Evolutionary conservation across 2,113 vertebrate genomes (phyloP).

Genomic region (Garra rufa): DNA sequence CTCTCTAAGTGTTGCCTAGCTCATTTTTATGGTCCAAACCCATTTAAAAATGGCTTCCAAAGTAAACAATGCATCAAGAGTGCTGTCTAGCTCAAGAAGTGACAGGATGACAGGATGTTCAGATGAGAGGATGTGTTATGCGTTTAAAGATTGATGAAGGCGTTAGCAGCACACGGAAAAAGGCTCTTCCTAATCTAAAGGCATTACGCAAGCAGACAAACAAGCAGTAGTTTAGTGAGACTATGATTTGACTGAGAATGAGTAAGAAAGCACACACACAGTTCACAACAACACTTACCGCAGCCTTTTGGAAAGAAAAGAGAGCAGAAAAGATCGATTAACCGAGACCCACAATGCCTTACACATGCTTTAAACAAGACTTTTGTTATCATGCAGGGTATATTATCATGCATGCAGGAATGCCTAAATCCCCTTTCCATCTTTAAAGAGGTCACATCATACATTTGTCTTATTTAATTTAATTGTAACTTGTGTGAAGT

Average conservation of each 20-base stretch:
- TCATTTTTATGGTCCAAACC: slow-evolving; percentile 29
- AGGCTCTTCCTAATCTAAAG: background rate
- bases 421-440: background rate
- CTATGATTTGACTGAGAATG: slow-evolving; percentile 25
- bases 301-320: slow-evolving; percentile 79
- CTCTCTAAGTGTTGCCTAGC: slow-evolving; percentile 27
- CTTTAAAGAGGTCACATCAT: background rate
- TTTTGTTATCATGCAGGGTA: slow-evolving; percentile 10
- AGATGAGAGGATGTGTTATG: slow-evolving; percentile 26
- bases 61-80: background rate
- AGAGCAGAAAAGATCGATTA: slow-evolving; percentile 62
- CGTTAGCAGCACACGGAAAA: slow-evolving; percentile 2
- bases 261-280: slow-evolving; percentile 41
- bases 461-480: background rate
- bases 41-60: slow-evolving; percentile 28
- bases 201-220: slow-evolving; percentile 10
- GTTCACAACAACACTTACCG: slow-evolving; percentile 84
- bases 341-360: background rate
- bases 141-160: slow-evolving; percentile 18
- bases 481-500: background rate
- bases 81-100: slow-evolving; percentile 31
- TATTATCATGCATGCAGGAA: slow-evolving; percentile 2
- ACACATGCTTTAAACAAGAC: slow-evolving; percentile 22
- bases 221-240: slow-evolving; percentile 1
- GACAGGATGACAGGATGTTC: slow-evolving; percentile 26